Conservation (phyloP, 2,888 invertebrate genomes). For the Spodoptera littoralis region DNA sequence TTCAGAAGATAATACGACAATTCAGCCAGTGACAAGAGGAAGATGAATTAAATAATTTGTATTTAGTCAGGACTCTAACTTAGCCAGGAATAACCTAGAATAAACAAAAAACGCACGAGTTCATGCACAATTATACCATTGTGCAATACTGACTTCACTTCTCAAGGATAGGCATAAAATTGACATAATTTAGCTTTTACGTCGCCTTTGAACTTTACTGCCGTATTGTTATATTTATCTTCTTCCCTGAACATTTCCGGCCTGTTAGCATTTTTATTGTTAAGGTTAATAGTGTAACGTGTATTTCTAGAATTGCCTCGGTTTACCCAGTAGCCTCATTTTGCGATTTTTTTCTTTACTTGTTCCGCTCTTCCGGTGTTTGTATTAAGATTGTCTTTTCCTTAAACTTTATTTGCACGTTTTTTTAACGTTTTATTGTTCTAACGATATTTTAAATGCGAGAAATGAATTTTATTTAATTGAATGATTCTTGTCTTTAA, state of each 20-base stretch:
- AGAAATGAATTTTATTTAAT: too few relatives aligned
- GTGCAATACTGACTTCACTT: slow-evolving; percentile 12
- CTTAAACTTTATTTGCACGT: too few relatives aligned
- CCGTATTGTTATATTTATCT: slow-evolving; percentile 21
- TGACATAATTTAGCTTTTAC: slow-evolving; percentile 32
- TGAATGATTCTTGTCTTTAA: too few relatives aligned
- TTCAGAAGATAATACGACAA: too few relatives aligned
- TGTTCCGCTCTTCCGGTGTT: slow-evolving; percentile 13
- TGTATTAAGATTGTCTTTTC: not conserved
- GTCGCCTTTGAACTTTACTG: slow-evolving; percentile 26
- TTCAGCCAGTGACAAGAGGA: too few relatives aligned
- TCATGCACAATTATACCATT: slow-evolving; percentile 21
- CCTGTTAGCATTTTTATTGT: slow-evolving; percentile 36
- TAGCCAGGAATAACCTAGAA: slow-evolving; percentile 6
- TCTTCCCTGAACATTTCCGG: slow-evolving; percentile 35
- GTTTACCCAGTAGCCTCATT: slow-evolving; percentile 1
- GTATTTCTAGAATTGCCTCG: slow-evolving; percentile 8
- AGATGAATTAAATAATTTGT: not conserved
- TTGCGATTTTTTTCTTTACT: slow-evolving; percentile 9
- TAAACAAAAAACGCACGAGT: slow-evolving; percentile 13
- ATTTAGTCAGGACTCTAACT: too few relatives aligned
- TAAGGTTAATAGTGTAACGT: slow-evolving; percentile 30
- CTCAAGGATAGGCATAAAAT: slow-evolving; percentile 31
- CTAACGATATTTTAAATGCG: too few relatives aligned
- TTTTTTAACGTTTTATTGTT: too few relatives aligned